These are phyloP conservation scores for Todiramphus saurophagus DNA, from an alignment of 2,113 vertebrate genomes.

Conservation along the genomic window DNA sequence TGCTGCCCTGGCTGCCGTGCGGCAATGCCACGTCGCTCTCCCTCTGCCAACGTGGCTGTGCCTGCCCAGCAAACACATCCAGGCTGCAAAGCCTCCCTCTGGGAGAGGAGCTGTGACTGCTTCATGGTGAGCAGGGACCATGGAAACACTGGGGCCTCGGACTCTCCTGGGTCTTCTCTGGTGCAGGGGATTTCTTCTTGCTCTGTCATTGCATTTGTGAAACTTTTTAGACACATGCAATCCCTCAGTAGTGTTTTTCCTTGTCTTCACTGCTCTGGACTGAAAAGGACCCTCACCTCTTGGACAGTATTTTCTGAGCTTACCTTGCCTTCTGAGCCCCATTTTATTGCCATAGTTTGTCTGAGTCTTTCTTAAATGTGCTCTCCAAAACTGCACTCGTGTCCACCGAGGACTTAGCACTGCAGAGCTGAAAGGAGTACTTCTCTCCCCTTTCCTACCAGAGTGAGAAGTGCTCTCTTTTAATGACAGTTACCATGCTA, in stretches of 20 bases:
- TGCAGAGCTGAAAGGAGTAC: background rate
- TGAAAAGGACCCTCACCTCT: background rate
- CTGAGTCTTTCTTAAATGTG: background rate
- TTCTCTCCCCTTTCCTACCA: background rate
- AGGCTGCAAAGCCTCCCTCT: background rate
- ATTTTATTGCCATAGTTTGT: background rate
- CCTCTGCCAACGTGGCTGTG: rapidly evolving
- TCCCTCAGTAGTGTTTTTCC: background rate
- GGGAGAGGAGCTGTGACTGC: background rate
- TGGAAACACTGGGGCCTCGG: rapidly evolving
- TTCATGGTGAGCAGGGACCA: background rate
- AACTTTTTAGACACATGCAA: rapidly evolving
- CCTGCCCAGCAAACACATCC: background rate
- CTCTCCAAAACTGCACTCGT: background rate
- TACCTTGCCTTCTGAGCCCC: background rate
- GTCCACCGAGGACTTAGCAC: background rate
- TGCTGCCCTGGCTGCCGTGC: rapidly evolving
- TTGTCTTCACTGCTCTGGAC: background rate
- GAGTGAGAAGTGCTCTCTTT: background rate
- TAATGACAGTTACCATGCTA: background rate
- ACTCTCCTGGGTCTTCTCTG: background rate
- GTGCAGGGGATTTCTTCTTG: background rate
- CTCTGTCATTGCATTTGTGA: background rate
- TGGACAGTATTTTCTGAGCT: background rate
- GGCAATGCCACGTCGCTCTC: background rate